Conservation (phyloP, 2,113 vertebrate genomes). For the Pangasianodon hypophthalmus region DNA sequence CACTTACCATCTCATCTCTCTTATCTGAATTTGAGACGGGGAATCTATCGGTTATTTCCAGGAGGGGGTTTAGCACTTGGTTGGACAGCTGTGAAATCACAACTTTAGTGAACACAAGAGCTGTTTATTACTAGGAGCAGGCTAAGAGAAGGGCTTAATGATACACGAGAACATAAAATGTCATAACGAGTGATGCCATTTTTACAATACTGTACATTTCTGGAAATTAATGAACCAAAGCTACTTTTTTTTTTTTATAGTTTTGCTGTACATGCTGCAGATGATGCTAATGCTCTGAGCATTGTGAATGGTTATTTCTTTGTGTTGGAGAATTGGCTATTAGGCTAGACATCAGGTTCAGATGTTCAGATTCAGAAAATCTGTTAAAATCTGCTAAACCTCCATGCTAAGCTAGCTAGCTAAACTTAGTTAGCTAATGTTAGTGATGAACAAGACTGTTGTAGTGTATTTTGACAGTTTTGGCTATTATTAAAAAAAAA, state of each 20-base stretch:
- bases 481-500: too few species aligned
- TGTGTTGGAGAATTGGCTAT: neutral
- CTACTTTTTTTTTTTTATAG: neutral
- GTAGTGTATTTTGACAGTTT: neutral
- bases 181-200: neutral
- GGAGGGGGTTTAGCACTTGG: constrained; percentile 12
- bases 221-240: neutral
- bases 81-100: constrained; percentile 32
- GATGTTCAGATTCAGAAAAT: too few species aligned
- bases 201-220: neutral
- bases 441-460: neutral
- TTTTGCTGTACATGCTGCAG: neutral
- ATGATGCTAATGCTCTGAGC: neutral
- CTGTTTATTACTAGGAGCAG: neutral
- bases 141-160: neutral
- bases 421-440: too few species aligned
- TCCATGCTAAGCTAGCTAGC: too few species aligned
- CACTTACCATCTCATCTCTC: constrained; percentile 14
- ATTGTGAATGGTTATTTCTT: neutral
- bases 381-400: too few species aligned
- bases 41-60: neutral
- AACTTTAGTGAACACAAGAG: neutral
- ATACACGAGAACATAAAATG: neutral
- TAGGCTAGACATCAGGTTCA: too few species aligned
- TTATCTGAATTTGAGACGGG: constrained; percentile 6